Evolutionary conservation across 2,888 invertebrate genomes (phyloP), one percentile per base, ranked within the genome.

Genomic region (Marronus borbonicus): DNA sequence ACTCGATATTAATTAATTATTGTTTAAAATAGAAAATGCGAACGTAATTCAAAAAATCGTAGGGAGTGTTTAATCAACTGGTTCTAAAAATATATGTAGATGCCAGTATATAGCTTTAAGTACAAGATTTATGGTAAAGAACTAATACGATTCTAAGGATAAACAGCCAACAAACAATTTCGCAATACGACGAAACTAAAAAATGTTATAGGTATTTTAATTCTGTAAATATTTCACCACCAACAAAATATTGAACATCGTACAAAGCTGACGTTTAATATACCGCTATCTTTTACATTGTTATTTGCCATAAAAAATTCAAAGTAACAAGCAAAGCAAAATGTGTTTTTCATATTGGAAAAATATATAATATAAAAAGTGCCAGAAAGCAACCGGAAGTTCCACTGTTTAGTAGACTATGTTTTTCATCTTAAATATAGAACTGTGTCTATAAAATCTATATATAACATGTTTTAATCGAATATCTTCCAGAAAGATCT

Each of bases 361-460:
- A 20, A 55, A 20, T 3, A 55, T 39, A n/a, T n/a, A n/a, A n/a
- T n/a, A n/a, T n/a, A n/a, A n/a, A 17, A 17, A 50, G 50, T 50
- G 49, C 49, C 50, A 50, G 28, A 50, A 50, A 24, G 24, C 17
- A 50, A 68, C 68, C 68, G 68, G 68, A 68, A 68, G 28, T 68
- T 49, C 68, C 68, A 68, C 50, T 10, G 52, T 68, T 24, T 68
- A 24, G 24, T 3, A 62, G 28, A 31, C 14, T 20, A 55, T 55
- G 55, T 62, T 62, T 20, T 62, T 62, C 28, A 31, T 62, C 24
- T 62, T 62, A 62, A 62, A 62, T 62, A 31, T 62, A 62, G 62
- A 62, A 62, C 2, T 12, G 24, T 5, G 31, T 62, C 62, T 28
- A 28, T 28, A 60, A 60, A 60, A 5, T 60, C 12, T 62, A 62